Base-by-base conservation (phyloP, 1,140 invertebrate genomes). In the Drosophila baimaii region DNA sequence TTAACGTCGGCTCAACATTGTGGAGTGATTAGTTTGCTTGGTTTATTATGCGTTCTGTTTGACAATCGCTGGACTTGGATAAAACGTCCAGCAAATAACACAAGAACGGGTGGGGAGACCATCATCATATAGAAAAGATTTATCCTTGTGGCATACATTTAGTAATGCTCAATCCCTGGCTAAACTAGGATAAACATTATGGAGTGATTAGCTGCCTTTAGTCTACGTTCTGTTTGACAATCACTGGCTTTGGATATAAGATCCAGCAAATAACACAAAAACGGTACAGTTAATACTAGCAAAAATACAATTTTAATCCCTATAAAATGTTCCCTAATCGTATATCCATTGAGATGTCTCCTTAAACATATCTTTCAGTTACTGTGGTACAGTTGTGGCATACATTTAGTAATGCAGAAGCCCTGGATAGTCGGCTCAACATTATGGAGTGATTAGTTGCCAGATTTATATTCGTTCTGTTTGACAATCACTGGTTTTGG, bases 151-250 rank as follows among this genome's bases (percentile, higher is more conserved):
- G 49, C 63, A 77, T 31, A 46, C 55, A 23, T 31, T 51, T 58
- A 75, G 77, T 85, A 71, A 71, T 78, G 81, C 52, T 35, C 19
- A 25, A 65, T 39, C 57, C 55, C 44, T 66, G 41, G 39, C 21
- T 65, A 25, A 6, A n/a, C 1, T 55, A 33, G 77, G 71, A 75
- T 58, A 17, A 58, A 72, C 81, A 90, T 41, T 76, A 31, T 85
- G 79, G 71, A 89, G 75, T 73, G 61, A 47, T 10, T 37, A 73
- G 64, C 47, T 62, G 76, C 56, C 59, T 47, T 74, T 65, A 54
- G 5, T 91, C 9, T 91, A 31, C 83, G 90, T 91, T 91, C 72
- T 83, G 65, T 88, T 90, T 80, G 90, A 91, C 90, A 85, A 80
- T 89, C 81, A 66, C 85, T 90, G 64, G 90, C 54, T 54, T 63